Evolutionary conservation across 2,113 vertebrate species (phyloP).

Genomic region (Caranx melampygus): DNA sequence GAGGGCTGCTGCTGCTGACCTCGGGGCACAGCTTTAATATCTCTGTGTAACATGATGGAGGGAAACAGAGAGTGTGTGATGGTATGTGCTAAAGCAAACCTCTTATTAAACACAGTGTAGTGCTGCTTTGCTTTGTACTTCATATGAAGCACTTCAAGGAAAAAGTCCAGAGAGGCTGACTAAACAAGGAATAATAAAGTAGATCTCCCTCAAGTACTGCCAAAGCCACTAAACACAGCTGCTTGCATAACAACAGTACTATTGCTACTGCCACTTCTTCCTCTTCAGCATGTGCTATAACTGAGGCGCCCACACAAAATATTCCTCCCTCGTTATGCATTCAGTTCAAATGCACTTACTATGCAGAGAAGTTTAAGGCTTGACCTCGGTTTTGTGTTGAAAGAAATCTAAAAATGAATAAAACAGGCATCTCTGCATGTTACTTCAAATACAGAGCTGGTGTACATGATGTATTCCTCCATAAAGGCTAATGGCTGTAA

Average conservation of each 20-base stretch:
- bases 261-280: slow-evolving; percentile 41
- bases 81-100: slow-evolving; percentile 59
- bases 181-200: slow-evolving; percentile 78
- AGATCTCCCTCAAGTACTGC: slow-evolving; percentile 60
- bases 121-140: slow-evolving; percentile 64
- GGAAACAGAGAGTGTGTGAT: slow-evolving; percentile 47
- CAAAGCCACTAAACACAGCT: slow-evolving; percentile 57
- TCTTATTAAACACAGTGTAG: slow-evolving; percentile 59
- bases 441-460: slow-evolving; percentile 45
- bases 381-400: slow-evolving; percentile 56
- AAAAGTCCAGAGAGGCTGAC: slow-evolving; percentile 67
- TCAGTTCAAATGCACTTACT: slow-evolving; percentile 50
- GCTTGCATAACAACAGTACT: slow-evolving; percentile 54
- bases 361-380: slow-evolving; percentile 52
- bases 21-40: slow-evolving; percentile 72
- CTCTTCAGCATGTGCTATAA: slow-evolving; percentile 46
- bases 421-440: slow-evolving; percentile 42
- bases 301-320: slow-evolving; percentile 46
- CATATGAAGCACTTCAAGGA: slow-evolving; percentile 63
- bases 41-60: slow-evolving; percentile 57
- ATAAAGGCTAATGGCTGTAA: slow-evolving; percentile 64
- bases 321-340: slow-evolving; percentile 41
- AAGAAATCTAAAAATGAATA: slow-evolving; percentile 57
- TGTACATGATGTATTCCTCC: slow-evolving; percentile 48
- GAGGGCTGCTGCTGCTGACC: slow-evolving; percentile 69